Evolutionary conservation across 2,797 vertebrate genomes (phyloP).

Genomic region (Crenuchus spilurus): DNA sequence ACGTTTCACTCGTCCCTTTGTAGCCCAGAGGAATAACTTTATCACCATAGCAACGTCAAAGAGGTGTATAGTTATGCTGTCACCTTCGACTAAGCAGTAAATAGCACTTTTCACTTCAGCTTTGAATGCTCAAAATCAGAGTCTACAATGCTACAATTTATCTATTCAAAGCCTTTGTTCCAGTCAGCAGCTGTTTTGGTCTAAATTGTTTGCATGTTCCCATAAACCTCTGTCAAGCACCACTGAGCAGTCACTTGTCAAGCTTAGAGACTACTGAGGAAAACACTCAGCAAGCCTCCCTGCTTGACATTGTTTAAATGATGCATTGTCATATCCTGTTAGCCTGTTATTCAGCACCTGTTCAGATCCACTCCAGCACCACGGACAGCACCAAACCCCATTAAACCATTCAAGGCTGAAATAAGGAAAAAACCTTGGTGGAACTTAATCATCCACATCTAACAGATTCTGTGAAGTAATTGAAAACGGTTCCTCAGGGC

Average conservation of each 20-base stretch:
- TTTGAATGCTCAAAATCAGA: not conserved
- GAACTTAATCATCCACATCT: conserved; percentile 3
- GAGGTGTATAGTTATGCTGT: not conserved
- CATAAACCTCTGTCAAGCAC: conserved; percentile 7
- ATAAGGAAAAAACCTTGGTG: conserved; percentile 7
- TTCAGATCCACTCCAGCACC: conserved; percentile 15
- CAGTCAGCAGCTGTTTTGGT: conserved; percentile 7
- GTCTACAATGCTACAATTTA: not conserved
- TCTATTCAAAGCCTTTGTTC: not conserved
- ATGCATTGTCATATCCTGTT: conserved; percentile 32
- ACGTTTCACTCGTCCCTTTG: conserved; percentile 3
- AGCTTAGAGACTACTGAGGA: not conserved
- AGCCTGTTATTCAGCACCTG: conserved; percentile 13
- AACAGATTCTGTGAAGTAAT: not conserved
- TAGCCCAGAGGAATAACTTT: conserved; percentile 13
- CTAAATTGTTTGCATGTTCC: not conserved
- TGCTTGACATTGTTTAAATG: conserved; percentile 20
- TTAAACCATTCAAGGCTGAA: conserved; percentile 22
- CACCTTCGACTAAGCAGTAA: not conserved
- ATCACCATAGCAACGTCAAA: conserved; percentile 29
- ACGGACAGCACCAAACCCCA: not conserved
- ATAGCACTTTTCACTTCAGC: too few relatives aligned
- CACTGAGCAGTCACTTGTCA: not conserved
- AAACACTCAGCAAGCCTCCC: not conserved
- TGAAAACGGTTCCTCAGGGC: conserved; percentile 7